Conservation (phyloP, 2,888 invertebrate genomes). For the Leptopilina drosophilae region DNA sequence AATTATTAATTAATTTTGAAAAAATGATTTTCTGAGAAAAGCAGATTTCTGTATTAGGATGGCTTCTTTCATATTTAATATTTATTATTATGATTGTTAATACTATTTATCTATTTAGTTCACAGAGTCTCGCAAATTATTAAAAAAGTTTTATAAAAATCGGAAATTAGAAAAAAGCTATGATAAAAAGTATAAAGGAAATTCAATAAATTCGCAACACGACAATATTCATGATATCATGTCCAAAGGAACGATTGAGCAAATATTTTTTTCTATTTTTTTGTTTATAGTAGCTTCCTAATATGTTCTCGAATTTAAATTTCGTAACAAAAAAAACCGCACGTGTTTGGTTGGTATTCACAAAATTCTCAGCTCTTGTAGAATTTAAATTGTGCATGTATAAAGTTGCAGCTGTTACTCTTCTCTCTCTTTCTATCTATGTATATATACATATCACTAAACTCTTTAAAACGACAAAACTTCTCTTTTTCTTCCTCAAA, state of each 20-base stretch:
- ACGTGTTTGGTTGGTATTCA: conserved; percentile 35
- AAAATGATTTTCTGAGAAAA: no score
- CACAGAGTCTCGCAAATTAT: no score
- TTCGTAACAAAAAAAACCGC: conserved; percentile 3
- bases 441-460: conserved; percentile 14
- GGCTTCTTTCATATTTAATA: no score
- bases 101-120: no score
- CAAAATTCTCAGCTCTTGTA: conserved; percentile 34
- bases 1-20: no score
- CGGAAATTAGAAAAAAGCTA: no score
- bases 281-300: neutral
- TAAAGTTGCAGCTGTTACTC: conserved; percentile 25
- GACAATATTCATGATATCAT: conserved; percentile 18
- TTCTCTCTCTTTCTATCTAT: no score
- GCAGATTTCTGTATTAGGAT: no score
- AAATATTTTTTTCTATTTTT: conserved; percentile 20
- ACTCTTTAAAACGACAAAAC: conserved; percentile 20
- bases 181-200: neutral
- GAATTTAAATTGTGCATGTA: conserved; percentile 30
- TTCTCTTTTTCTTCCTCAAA: conserved; percentile 2
- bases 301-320: conserved; percentile 37
- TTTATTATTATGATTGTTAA: no score
- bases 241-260: neutral
- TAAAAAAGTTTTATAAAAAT: no score
- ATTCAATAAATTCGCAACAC: conserved; percentile 3